Percentiles rank a stretch among this genome's conserved stretches.
Evolutionary conservation across 2,113 vertebrate genomes (phyloP).

Genomic region (Antigone vipio): DNA sequence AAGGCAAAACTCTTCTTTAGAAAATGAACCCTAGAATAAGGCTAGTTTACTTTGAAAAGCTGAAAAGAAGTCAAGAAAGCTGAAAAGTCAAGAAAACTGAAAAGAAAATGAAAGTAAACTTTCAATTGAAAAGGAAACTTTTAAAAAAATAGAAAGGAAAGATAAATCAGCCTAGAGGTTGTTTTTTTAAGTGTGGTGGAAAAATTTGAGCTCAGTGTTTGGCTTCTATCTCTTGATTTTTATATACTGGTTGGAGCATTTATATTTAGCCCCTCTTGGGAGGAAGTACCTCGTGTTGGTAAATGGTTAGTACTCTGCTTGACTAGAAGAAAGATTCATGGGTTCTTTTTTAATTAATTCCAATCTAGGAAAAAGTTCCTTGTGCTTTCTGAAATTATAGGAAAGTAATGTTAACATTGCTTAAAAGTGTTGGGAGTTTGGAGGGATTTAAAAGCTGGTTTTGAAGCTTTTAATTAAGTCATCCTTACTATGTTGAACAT

Average conservation of each 20-base stretch:
- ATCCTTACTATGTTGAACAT: neutral
- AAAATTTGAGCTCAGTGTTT: conserved; percentile 26
- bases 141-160: neutral
- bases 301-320: conserved; percentile 6
- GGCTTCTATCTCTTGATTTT: conserved; percentile 24
- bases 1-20: neutral
- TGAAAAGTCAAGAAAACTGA: neutral
- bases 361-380: neutral
- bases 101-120: conserved; percentile 21
- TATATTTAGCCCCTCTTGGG: conserved; percentile 26
- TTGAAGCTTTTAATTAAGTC: neutral
- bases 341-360: conserved; percentile 8
- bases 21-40: neutral
- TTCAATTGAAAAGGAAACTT: neutral
- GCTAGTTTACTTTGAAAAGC: neutral
- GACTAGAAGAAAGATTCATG: neutral
- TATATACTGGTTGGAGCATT: conserved; percentile 27
- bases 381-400: neutral
- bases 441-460: neutral
- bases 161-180: neutral
- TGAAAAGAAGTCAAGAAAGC: neutral
- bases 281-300: conserved; percentile 46
- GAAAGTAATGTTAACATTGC: neutral
- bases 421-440: neutral
- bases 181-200: neutral